A percentile compares a stretch with the other conserved stretches of the same genome.
phyloP scores from a whole-genome alignment of 2,888 invertebrate genomes.

The Plagodis dolabraria region DNA sequence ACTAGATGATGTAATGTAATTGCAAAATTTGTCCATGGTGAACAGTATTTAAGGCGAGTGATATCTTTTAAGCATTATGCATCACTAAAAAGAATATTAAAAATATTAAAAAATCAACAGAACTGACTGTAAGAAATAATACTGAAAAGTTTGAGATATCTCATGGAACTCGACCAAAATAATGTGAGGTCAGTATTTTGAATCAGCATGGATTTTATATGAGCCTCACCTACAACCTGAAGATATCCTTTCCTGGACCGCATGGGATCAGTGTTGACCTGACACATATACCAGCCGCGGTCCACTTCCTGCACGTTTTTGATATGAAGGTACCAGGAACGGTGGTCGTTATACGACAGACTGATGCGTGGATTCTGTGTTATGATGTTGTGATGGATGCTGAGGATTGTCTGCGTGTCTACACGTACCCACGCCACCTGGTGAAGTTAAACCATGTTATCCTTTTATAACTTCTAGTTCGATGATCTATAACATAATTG shows the following conservation, averaged over 20 bases:
- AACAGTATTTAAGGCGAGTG: too few relatives aligned
- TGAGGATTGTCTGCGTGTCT: slow-evolving; percentile 95
- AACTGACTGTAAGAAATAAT: too few relatives aligned
- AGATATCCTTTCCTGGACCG: slow-evolving; percentile 94
- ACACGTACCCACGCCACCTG: slow-evolving; percentile 97
- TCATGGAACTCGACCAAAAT: too few relatives aligned
- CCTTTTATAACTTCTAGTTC: too few relatives aligned
- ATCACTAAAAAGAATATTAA: too few relatives aligned
- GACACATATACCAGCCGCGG: slow-evolving; percentile 96
- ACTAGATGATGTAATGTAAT: too few relatives aligned
- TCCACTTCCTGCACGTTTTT: slow-evolving; percentile 94
- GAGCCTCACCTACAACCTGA: slow-evolving; percentile 91
- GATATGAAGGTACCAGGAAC: slow-evolving; percentile 96
- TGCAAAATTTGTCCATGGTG: too few relatives aligned
- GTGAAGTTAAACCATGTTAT: not conserved
- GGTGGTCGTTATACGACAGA: slow-evolving; percentile 94
- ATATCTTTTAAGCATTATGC: too few relatives aligned
- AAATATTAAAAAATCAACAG: too few relatives aligned
- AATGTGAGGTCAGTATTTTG: not conserved
- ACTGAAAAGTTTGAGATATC: too few relatives aligned
- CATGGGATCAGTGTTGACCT: slow-evolving; percentile 98
- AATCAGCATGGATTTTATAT: too few relatives aligned
- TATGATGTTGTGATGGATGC: slow-evolving; percentile 96
- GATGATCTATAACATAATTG: too few relatives aligned
- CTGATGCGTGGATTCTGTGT: slow-evolving; percentile 95